These are phyloP conservation scores for Augochlora pura DNA, from an alignment of 1,140 invertebrate genomes.

Conservation along the genomic window DNA sequence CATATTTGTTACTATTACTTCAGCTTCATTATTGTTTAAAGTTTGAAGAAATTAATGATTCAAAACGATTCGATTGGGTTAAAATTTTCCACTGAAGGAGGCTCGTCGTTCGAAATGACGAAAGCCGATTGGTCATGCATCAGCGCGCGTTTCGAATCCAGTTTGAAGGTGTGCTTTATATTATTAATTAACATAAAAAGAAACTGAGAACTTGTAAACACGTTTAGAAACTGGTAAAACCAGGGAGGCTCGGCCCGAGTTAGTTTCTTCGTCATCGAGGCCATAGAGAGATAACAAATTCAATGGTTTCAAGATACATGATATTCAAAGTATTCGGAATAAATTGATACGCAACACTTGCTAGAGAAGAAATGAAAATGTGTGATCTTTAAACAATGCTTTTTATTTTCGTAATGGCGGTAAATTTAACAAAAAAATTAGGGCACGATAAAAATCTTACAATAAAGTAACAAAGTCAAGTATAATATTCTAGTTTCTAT, in stretches of 20 bases:
- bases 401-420: not conserved
- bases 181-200: conserved; percentile 1
- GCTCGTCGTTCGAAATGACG: conserved; percentile 7
- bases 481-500: not conserved
- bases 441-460: not conserved
- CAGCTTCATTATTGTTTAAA: not conserved
- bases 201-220: conserved; percentile 41
- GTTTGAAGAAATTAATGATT: not conserved
- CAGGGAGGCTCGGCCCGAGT: conserved; percentile 54
- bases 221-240: conserved; percentile 66
- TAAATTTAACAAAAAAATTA: not conserved
- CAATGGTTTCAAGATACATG: not conserved
- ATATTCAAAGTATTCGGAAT: not conserved
- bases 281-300: not conserved
- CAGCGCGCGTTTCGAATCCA: not conserved
- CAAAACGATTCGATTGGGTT: not conserved
- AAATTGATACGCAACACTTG: not conserved
- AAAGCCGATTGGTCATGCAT: conserved; percentile 8
- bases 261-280: conserved; percentile 8
- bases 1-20: no score
- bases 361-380: not conserved
- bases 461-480: not conserved
- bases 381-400: not conserved
- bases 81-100: conserved; percentile 28
- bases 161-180: conserved; percentile 5